A percentile compares a stretch with the other conserved stretches of the same genome.
Conservation (phyloP, 35 echinoderm and acorn worm species). For the Holothuria glaberrima region DNA sequence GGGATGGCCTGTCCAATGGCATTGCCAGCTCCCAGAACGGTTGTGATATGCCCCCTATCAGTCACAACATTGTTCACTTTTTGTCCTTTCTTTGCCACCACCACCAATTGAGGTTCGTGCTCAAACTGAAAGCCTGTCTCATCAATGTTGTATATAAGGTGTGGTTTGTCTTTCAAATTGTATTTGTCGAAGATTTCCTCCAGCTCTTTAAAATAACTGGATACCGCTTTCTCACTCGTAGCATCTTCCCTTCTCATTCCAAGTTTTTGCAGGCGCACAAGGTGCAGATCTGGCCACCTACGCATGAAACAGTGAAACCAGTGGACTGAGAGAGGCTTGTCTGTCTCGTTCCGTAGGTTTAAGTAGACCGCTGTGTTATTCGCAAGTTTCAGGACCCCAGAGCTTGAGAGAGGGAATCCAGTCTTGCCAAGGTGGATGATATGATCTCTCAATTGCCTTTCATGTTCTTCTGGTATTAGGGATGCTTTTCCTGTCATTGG, state of each 20-base stretch:
- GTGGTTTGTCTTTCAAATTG: constrained; percentile 12
- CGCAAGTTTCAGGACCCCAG: constrained; percentile 8
- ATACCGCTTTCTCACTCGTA: background rate
- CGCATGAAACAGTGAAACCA: background rate
- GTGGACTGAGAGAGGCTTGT: background rate
- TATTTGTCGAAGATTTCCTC: constrained; percentile 3
- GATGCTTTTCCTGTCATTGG: background rate
- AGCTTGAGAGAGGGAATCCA: constrained; percentile 12
- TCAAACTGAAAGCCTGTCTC: constrained; percentile 41
- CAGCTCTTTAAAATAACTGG: constrained; percentile 18
- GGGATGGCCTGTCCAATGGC: constrained; percentile 60
- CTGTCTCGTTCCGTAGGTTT: background rate
- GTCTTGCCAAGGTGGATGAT: constrained; percentile 15
- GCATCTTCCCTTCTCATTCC: constrained; percentile 20
- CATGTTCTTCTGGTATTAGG: constrained; percentile 7
- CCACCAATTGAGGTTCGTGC: background rate
- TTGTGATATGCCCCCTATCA: constrained; percentile 40
- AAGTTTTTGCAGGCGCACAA: background rate
- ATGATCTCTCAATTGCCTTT: constrained; percentile 9
- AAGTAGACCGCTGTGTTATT: background rate
- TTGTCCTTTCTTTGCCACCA: background rate
- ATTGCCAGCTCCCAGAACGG: constrained; percentile 62
- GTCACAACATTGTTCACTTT: constrained; percentile 25
- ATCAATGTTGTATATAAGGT: constrained; percentile 20
- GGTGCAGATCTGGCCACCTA: constrained; percentile 18